Evolutionary conservation across 2,113 vertebrate genomes (phyloP).

Genomic region (Ceyx cyanopectus): DNA sequence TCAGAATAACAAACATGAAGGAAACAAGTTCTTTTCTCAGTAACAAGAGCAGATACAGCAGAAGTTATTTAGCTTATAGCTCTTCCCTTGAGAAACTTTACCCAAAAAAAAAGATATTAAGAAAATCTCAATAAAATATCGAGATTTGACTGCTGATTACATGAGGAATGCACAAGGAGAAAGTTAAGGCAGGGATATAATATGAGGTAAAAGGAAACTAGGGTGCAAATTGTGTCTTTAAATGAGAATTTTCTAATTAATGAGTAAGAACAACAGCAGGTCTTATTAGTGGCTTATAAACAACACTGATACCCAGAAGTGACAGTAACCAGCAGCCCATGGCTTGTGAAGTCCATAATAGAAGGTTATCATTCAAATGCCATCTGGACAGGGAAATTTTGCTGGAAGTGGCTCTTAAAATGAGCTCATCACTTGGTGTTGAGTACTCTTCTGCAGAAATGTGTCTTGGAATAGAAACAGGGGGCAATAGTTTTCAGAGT

Average conservation of each 20-base stretch:
- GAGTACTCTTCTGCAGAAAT: constrained; percentile 15
- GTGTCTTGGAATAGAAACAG: not conserved
- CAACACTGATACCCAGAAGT: not conserved
- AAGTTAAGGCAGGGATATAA: not conserved
- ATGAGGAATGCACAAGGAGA: not conserved
- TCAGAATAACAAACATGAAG: not conserved
- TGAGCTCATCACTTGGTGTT: constrained; percentile 27
- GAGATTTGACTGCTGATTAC: not conserved
- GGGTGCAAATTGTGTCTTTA: not conserved
- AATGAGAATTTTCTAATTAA: not conserved
- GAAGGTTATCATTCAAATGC: constrained; percentile 40
- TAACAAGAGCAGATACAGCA: not conserved
- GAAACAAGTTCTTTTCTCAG: not conserved
- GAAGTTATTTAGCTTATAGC: not conserved
- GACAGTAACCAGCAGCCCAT: not conserved
- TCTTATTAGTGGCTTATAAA: constrained; percentile 18
- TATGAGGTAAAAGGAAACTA: not conserved
- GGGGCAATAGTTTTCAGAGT: not conserved
- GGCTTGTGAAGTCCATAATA: constrained; percentile 8
- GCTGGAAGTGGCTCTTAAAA: not conserved
- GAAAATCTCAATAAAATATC: not conserved
- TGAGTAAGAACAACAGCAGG: not conserved
- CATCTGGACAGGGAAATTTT: constrained; percentile 18
- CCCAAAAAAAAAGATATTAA: not conserved
- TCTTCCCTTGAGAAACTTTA: not conserved